phyloP scores from a whole-genome alignment of 1,140 invertebrate species.

The Drosophila ercepeae region DNA sequence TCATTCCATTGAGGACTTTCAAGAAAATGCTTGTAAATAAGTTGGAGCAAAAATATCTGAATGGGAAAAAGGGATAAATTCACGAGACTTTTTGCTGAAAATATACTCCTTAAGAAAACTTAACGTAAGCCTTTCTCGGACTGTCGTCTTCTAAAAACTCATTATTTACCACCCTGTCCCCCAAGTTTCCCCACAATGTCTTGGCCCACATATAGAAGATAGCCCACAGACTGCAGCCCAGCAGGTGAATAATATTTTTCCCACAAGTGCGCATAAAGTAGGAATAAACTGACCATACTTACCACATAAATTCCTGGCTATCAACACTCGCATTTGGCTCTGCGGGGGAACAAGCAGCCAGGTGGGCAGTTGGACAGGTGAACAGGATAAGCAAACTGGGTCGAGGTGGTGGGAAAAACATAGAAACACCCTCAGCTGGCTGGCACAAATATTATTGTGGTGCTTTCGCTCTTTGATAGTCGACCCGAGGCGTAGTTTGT shows the following conservation, averaged over 20 bases:
- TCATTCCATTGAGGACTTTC: background rate
- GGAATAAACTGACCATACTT: slow-evolving; percentile 47
- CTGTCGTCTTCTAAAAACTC: no score
- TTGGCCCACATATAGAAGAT: slow-evolving; percentile 3
- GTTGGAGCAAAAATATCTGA: no score
- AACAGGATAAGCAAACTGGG: slow-evolving; percentile 32
- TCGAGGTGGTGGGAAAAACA: slow-evolving; percentile 20
- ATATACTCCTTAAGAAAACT: no score
- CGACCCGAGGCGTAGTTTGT: slow-evolving; percentile 28
- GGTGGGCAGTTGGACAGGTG: background rate
- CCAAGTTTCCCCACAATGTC: slow-evolving; percentile 14
- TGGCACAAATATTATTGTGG: slow-evolving; percentile 25
- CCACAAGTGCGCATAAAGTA: slow-evolving; percentile 30
- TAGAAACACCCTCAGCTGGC: slow-evolving; percentile 6
- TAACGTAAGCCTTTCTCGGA: no score
- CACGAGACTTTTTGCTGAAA: no score
- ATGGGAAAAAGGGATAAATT: background rate
- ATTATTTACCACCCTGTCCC: no score
- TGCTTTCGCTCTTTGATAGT: slow-evolving; percentile 6
- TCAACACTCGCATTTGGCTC: slow-evolving; percentile 29
- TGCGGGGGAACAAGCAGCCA: background rate
- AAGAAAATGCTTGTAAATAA: background rate
- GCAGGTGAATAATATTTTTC: slow-evolving; percentile 40
- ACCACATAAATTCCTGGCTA: slow-evolving; percentile 47
- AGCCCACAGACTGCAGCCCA: slow-evolving; percentile 9